phyloP scores from a whole-genome alignment of 2,797 vertebrate species.

The Ctenopoma kingsleyae region DNA sequence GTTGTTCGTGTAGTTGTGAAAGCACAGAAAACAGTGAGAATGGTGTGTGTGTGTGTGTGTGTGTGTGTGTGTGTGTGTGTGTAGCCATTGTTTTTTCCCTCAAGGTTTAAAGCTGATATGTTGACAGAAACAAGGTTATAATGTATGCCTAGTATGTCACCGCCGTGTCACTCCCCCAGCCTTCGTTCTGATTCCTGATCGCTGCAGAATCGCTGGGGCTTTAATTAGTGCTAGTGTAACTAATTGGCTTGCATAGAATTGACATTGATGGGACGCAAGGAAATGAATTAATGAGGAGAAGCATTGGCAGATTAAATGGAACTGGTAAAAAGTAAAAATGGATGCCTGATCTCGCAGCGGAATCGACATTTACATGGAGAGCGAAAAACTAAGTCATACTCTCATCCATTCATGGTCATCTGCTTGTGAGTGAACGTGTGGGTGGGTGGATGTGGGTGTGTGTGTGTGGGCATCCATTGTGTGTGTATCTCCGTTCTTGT shows the following conservation, averaged over 20 bases:
- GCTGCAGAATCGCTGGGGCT: constrained; percentile 70
- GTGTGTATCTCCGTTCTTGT: constrained; percentile 1
- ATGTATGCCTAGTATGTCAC: constrained; percentile 55
- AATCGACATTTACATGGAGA: constrained; percentile 50
- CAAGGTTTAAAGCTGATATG: constrained; percentile 12
- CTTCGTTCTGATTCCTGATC: constrained; percentile 77
- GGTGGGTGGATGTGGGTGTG: constrained; percentile 22
- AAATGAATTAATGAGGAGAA: constrained; percentile 70
- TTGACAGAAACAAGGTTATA: constrained; percentile 27
- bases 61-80: too few relatives aligned
- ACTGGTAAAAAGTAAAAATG: constrained; percentile 54
- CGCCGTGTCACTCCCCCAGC: constrained; percentile 46
- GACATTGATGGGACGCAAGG: constrained; percentile 72
- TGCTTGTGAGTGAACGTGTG: constrained; percentile 20
- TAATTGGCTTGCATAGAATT: constrained; percentile 76
- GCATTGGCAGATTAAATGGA: constrained; percentile 58
- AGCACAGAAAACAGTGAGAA: constrained; percentile 12
- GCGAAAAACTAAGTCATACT: constrained; percentile 23
- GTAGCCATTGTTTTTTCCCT: not conserved
- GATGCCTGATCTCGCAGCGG: constrained; percentile 25
- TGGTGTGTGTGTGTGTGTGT: too few relatives aligned
- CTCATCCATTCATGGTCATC: not conserved
- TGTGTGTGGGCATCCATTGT: constrained; percentile 10
- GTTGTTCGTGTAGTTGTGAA: not conserved
- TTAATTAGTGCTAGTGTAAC: constrained; percentile 80